These are phyloP conservation scores for Rattus norvegicus DNA, from an alignment of 2,113 vertebrate genomes.

Conservation along the genomic window DNA sequence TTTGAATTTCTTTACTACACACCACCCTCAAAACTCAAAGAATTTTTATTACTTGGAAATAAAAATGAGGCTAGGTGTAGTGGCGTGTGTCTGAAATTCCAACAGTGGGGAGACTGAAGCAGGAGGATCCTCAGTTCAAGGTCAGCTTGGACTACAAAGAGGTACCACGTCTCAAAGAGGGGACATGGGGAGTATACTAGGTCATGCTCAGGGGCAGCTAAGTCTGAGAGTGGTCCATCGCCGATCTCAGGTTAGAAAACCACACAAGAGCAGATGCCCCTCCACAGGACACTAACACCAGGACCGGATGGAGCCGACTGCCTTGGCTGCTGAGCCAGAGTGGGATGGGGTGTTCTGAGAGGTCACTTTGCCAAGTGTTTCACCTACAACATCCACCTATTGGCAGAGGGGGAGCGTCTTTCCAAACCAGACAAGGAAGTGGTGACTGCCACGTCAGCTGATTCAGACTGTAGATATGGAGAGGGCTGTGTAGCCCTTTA, in stretches of 20 bases:
- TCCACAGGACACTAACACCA: not conserved
- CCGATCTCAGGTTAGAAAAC: not conserved
- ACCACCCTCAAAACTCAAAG: not conserved
- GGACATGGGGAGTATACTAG: not conserved
- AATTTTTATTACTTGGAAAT: conserved; percentile 8
- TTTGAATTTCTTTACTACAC: not conserved
- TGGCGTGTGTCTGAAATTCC: not conserved
- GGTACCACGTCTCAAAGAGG: not conserved
- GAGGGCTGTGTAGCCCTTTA: conserved; percentile 4
- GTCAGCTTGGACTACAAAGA: not conserved
- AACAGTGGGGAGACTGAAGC: not conserved
- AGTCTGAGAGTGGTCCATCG: not conserved
- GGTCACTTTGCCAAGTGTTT: not conserved
- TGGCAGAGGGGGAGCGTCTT: conserved; percentile 38
- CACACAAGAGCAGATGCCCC: not conserved
- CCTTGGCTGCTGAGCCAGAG: not conserved
- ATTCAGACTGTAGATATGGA: not conserved
- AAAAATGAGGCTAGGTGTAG: not conserved
- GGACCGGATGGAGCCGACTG: not conserved
- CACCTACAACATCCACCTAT: not conserved
- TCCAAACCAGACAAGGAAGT: conserved; percentile 24
- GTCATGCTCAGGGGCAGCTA: not conserved
- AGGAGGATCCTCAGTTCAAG: not conserved
- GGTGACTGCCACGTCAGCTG: not conserved
- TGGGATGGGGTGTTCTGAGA: conserved; percentile 1